Evolutionary conservation across 2,888 invertebrate species (phyloP), one percentile per base, ranked within the genome.

Genomic region (Drosophila paramelanica): DNA sequence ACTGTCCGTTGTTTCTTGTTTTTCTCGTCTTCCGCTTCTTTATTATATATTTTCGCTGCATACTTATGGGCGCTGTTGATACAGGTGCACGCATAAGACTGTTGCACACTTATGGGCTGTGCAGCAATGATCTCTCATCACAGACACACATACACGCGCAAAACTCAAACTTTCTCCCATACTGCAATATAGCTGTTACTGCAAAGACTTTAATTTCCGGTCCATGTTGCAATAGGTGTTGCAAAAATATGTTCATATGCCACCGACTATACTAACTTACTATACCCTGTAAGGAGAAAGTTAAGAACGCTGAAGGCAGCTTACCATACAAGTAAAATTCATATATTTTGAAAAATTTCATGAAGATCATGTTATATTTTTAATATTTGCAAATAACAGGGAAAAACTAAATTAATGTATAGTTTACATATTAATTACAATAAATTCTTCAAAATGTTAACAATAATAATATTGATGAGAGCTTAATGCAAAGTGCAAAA

Each of bases 141-240:
- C 25, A 36, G 23, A 57, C 33, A 50, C 53, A 62, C 52, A 62
- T 45, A 59, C 45, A 51, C 11, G 45, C 20, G 47, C 45, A 41
- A 33, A 10, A 2, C 41, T 3, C 11, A 2, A 10, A 33, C 33
- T 10, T 7, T 6, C 27, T 33, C 3, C 31, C 1, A 25, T 10
- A 13, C 42, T 0, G 2, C 23, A 5, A 2, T 20, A 20, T 17
- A 43, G 27, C 45, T 25, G 33, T 13, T 25, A 33, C 3, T 13
- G 45, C 57, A 60, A 43, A 67, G 45, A 52, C 67, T 67, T 74
- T 67, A 73, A 79, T 79, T 79, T 82, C 72, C 67, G 64, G 69
- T 64, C 47, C 13, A 51, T 52, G 38, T 36, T 57, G 55, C 27
- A 60, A 68, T 70, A 67, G 56, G 55, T 50, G 20, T 41, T 41